Conservation (phyloP, 1,140 invertebrate genomes). For the Zaprionus africanus region DNA sequence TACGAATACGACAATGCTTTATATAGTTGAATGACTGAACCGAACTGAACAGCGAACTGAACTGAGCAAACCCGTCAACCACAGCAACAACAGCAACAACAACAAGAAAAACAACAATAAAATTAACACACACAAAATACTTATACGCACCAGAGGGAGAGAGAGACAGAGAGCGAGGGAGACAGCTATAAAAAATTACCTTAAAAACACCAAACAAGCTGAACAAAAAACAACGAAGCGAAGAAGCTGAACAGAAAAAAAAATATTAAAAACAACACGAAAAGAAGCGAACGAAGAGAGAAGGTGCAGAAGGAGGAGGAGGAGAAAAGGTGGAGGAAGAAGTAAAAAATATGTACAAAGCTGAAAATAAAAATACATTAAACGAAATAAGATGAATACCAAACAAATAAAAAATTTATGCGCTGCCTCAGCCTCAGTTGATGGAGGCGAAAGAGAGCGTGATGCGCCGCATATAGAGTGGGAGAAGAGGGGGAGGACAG, state of each 20-base stretch:
- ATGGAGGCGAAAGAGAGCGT: slow-evolving; percentile 6
- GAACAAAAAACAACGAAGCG: slow-evolving; percentile 40
- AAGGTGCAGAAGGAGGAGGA: not conserved
- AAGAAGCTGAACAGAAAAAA: slow-evolving; percentile 15
- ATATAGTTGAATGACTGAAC: slow-evolving; percentile 81
- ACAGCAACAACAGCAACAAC: slow-evolving; percentile 50
- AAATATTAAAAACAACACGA: slow-evolving; percentile 39
- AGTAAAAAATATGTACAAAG: slow-evolving; percentile 52
- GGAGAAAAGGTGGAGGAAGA: slow-evolving; percentile 11
- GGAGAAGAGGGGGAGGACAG: not conserved
- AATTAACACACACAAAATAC: slow-evolving; percentile 77
- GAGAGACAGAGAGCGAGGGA: slow-evolving; percentile 55
- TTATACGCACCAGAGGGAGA: slow-evolving; percentile 63
- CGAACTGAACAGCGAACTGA: slow-evolving; percentile 66
- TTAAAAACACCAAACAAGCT: slow-evolving; percentile 81
- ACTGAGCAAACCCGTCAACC: slow-evolving; percentile 77
- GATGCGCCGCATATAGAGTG: not conserved
- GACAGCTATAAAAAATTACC: slow-evolving; percentile 70
- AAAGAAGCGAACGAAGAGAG: slow-evolving; percentile 21
- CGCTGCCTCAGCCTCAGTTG: slow-evolving; percentile 47
- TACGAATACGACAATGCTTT: slow-evolving; percentile 68
- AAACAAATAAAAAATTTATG: slow-evolving; percentile 81
- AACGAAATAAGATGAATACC: slow-evolving; percentile 82
- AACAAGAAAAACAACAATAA: slow-evolving; percentile 47
- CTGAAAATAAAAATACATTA: slow-evolving; percentile 81